Evolutionary conservation across 2,888 invertebrate genomes (phyloP).

Genomic region (Lycocerus yunnanus): DNA sequence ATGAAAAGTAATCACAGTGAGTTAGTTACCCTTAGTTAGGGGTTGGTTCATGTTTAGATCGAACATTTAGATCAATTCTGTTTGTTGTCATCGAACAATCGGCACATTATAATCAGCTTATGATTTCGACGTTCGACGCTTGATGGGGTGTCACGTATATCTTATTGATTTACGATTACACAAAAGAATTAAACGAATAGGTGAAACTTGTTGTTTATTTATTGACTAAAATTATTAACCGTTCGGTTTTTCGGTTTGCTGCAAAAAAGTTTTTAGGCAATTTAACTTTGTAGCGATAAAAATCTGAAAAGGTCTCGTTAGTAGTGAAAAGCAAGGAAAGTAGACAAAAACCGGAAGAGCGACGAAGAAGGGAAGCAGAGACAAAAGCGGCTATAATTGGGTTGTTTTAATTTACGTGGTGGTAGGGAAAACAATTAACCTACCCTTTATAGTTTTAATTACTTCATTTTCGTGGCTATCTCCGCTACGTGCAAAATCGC

Average conservation of each 20-base stretch:
- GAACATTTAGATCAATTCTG: slow-evolving; percentile 57
- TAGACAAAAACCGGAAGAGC: background rate
- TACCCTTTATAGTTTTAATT: slow-evolving; percentile 78
- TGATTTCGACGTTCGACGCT: slow-evolving; percentile 24
- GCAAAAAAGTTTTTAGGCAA: slow-evolving; percentile 12
- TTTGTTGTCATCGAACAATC: slow-evolving; percentile 57
- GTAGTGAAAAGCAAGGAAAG: slow-evolving; percentile 5
- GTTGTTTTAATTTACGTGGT: slow-evolving; percentile 58
- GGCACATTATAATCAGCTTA: slow-evolving; percentile 54
- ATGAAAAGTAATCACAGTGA: slow-evolving; percentile 54
- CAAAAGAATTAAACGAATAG: slow-evolving; percentile 4
- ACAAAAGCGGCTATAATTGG: slow-evolving; percentile 56
- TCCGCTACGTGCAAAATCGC: slow-evolving; percentile 49
- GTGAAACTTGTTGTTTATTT: background rate
- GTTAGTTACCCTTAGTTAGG: slow-evolving; percentile 48
- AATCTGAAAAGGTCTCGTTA: slow-evolving; percentile 19
- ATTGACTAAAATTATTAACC: background rate
- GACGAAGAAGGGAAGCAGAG: slow-evolving; percentile 38
- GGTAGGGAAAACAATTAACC: slow-evolving; percentile 67
- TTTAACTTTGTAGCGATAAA: slow-evolving; percentile 22
- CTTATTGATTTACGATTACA: slow-evolving; percentile 23
- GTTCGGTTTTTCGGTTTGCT: slow-evolving; percentile 1
- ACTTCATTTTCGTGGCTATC: slow-evolving; percentile 72
- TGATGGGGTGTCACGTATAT: slow-evolving; percentile 8
- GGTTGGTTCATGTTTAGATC: slow-evolving; percentile 55